Evolutionary conservation across 1,140 invertebrate genomes (phyloP).

Genomic region (Bombus impatiens): DNA sequence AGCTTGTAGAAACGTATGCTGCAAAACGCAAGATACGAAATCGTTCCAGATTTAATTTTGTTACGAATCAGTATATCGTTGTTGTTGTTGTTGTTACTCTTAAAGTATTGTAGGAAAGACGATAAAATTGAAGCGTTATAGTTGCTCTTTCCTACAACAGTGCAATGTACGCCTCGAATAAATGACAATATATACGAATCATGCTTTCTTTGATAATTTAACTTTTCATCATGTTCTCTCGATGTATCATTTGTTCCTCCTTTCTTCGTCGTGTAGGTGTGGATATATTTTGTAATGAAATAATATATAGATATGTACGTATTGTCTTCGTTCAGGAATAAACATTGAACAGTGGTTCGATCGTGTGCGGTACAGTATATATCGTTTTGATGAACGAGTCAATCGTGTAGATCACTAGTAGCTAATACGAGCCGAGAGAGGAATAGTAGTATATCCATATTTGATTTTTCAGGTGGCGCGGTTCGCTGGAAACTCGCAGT

Average conservation of each 20-base stretch:
- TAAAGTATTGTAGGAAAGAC: neutral
- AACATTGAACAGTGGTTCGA: neutral
- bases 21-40: neutral
- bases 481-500: slow-evolving; percentile 7
- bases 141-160: neutral
- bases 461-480: slow-evolving; percentile 71
- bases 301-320: neutral
- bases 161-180: neutral
- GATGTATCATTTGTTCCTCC: neutral
- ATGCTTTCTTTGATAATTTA: neutral
- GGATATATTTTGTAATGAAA: neutral
- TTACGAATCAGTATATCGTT: neutral
- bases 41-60: neutral
- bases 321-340: neutral
- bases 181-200: neutral
- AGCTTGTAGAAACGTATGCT: no score
- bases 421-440: no score
- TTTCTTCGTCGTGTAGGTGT: neutral
- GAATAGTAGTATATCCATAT: slow-evolving; percentile 69
- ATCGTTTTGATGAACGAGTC: neutral
- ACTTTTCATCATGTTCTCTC: no score
- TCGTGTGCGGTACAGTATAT: neutral
- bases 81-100: neutral
- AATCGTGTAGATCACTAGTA: neutral
- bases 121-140: neutral